These are phyloP conservation scores for Lipotes vexillifer DNA, from an alignment of 2,113 vertebrate genomes.

Conservation along the genomic window DNA sequence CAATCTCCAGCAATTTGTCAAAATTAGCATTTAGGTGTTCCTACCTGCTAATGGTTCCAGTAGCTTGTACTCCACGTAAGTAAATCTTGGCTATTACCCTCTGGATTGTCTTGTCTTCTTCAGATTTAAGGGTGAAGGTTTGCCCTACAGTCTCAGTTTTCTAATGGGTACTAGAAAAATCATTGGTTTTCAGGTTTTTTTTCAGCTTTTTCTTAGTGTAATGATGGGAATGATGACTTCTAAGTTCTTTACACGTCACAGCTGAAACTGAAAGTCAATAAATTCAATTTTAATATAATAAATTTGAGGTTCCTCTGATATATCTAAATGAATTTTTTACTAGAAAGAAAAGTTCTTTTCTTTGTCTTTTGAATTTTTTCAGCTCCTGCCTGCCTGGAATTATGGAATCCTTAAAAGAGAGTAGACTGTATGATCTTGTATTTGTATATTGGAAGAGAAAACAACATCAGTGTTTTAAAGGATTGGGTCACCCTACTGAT, in stretches of 20 bases:
- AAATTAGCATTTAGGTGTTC: background rate
- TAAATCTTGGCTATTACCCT: background rate
- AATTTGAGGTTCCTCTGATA: background rate
- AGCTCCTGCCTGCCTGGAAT: background rate
- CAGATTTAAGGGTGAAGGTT: background rate
- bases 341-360: background rate
- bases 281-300: background rate
- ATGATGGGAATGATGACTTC: background rate
- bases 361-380: background rate
- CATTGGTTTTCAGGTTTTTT: background rate
- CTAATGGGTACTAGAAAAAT: background rate
- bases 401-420: background rate
- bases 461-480: background rate
- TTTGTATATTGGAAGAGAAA: background rate
- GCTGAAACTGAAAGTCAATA: background rate
- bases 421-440: background rate
- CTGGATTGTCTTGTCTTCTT: background rate
- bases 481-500: background rate
- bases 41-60: background rate
- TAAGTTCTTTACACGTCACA: background rate
- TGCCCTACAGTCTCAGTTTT: background rate
- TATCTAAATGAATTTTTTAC: background rate
- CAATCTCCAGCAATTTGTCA: background rate
- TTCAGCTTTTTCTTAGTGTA: background rate
- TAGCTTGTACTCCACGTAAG: background rate